Evolutionary conservation across 2,888 invertebrate species (phyloP), one percentile per base, ranked within the genome.

Genomic region (Drosophila monieri): DNA sequence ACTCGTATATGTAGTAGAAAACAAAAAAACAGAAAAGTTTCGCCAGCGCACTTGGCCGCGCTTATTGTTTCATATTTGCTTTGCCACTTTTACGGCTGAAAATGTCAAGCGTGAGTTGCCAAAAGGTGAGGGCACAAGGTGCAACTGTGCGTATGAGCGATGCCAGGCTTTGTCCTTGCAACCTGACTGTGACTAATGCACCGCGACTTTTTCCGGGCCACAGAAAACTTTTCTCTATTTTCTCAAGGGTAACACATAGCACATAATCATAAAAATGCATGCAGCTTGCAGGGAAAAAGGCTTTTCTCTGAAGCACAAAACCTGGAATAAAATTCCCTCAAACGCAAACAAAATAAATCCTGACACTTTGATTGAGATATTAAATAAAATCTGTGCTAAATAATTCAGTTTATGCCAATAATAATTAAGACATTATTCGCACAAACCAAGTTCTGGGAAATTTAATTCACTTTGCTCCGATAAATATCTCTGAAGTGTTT

Each of bases 131-230:
- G 46, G 41, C 35, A 72, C 54, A 51, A 69, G 68, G 81, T 78
- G 61, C 73, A 80, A 66, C 83, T 68, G 65, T 76, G 79, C 83
- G 80, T 85, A 79, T 80, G 77, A 77, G 74, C 73, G 76, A 81
- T 73, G 67, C 65, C 35, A 6, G n/a, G 35, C 35, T 70, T 81
- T 81, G 79, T 81, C 62, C 58, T 66, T 81, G 79, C 58, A 55
- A 43, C 47, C 48, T 60, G 73, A 79, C 73, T 79, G 77, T 75
- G 77, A 75, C 80, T 79, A 81, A 85, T 79, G 68, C 75, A 61
- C 37, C 53, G 60, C 59, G 65, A 76, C 76, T 80, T 70, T 69
- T 70, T 61, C 64, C 46, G 52, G 41, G 39, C 46, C 62, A 59
- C 76, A 53, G 48, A 52, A 58, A 77, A 68, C 43, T 61, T 59